Base-by-base conservation (phyloP, 2,888 invertebrate genomes). In the Doris montereyensis region DNA sequence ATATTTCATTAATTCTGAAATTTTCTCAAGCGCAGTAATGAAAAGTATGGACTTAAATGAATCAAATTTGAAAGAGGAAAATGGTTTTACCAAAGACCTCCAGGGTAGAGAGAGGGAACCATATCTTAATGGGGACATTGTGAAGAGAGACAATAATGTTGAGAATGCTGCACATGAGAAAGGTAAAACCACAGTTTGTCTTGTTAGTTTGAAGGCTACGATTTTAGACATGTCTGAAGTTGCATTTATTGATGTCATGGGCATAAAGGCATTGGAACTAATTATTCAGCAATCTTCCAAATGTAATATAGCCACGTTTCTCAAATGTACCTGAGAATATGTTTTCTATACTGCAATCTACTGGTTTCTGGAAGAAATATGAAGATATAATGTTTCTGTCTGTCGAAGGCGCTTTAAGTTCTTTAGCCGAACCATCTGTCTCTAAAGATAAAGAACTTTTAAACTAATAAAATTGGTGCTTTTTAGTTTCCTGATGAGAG, bases 1-100 rank as follows among this genome's bases (percentile, higher is more conserved):
- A 10, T 88, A 91, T 35, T 92, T 90, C 84, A 90, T 91, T 3
- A 92, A 92, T 82, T 87, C 88, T 5, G 91, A 92, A 58, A 83
- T 87, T 68, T 91, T 92, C 80, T 83, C 86, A 13, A 83, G 85
- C 26, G 83, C 83, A 34, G 81, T 91, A 10, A 4, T 10, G 26
- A 30, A 57, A 28, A 72, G 26, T 10, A 26, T 21, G n/a, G 8
- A 72, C 10, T 26, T 86, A n/a, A 83, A 88, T 73, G n/a, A n/a
- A n/a, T n/a, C n/a, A n/a, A n/a, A n/a, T n/a, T n/a, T n/a, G n/a
- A n/a, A n/a, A n/a, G n/a, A n/a, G n/a, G n/a, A n/a, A n/a, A n/a
- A n/a, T n/a, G n/a, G n/a, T n/a, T n/a, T n/a, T n/a, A n/a, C n/a
- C n/a, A n/a, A n/a, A n/a, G n/a, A n/a, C n/a, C n/a, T n/a, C n/a